Evolutionary conservation across 2,888 invertebrate species (phyloP).

Genomic region (Ferrisia virgata): DNA sequence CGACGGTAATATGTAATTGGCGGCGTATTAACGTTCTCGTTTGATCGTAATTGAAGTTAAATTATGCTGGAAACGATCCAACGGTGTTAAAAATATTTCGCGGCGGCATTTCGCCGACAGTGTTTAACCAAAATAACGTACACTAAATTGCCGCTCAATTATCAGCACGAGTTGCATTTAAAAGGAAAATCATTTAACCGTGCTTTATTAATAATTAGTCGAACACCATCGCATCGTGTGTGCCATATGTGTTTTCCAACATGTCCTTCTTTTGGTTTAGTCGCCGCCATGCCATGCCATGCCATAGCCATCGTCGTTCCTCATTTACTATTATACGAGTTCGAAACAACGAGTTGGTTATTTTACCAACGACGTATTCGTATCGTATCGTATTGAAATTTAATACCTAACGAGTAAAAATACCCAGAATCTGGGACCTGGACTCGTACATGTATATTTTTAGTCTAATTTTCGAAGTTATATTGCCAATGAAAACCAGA

Average conservation of each 20-base stretch:
- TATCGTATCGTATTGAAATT: no score
- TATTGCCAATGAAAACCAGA: no score
- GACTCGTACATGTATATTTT: no score
- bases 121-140: constrained; percentile 14
- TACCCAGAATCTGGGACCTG: no score
- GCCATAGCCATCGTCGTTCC: background rate
- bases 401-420: no score
- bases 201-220: background rate
- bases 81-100: constrained; percentile 29
- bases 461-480: no score
- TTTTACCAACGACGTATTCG: background rate
- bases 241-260: background rate
- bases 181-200: constrained; percentile 2
- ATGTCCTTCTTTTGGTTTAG: background rate
- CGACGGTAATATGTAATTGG: constrained; percentile 41
- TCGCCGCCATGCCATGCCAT: background rate
- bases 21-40: constrained; percentile 41
- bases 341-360: background rate
- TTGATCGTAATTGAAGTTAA: constrained; percentile 40
- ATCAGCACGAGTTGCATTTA: constrained; percentile 31
- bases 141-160: constrained; percentile 21
- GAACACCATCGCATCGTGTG: background rate
- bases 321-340: no score
- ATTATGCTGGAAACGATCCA: constrained; percentile 41
- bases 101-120: constrained; percentile 18